Evolutionary conservation across 2,888 invertebrate species (phyloP).

Genomic region (Cylindroiulus punctatus): DNA sequence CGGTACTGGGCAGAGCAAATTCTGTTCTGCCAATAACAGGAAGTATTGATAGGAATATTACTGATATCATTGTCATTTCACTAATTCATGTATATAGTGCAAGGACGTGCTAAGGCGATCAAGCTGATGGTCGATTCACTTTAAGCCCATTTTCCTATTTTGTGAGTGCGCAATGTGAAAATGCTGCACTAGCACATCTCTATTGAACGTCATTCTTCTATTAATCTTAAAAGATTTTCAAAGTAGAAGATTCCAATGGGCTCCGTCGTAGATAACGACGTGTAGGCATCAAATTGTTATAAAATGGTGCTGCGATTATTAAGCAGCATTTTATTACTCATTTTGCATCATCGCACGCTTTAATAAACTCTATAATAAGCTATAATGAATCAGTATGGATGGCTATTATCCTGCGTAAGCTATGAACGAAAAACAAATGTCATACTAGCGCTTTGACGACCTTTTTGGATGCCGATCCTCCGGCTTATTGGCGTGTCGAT

Average conservation of each 20-base stretch:
- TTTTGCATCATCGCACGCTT: background rate
- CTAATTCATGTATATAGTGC: too few relatives aligned
- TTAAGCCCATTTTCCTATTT: background rate
- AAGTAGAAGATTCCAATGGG: background rate
- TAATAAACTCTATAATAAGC: constrained; percentile 28
- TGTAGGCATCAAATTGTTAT: constrained; percentile 45
- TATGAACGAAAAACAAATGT: background rate
- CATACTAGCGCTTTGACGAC: background rate
- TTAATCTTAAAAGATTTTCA: constrained; percentile 23
- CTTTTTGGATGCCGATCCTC: constrained; percentile 9
- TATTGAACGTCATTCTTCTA: background rate
- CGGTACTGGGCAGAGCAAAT: too few relatives aligned
- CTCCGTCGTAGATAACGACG: constrained; percentile 3
- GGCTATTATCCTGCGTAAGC: constrained; percentile 24
- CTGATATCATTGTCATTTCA: too few relatives aligned
- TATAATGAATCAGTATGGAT: constrained; percentile 35
- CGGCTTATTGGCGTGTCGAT: constrained; percentile 11
- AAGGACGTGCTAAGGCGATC: background rate
- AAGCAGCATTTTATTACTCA: constrained; percentile 24
- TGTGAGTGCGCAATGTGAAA: background rate
- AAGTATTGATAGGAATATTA: too few relatives aligned
- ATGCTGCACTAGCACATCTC: background rate
- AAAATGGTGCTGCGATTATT: constrained; percentile 13
- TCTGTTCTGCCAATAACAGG: too few relatives aligned
- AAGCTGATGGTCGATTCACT: background rate